Percentiles rank a stretch among this genome's conserved stretches.
phyloP scores from a whole-genome alignment of 2,113 vertebrate genomes.

The Callaeas wilsoni region DNA sequence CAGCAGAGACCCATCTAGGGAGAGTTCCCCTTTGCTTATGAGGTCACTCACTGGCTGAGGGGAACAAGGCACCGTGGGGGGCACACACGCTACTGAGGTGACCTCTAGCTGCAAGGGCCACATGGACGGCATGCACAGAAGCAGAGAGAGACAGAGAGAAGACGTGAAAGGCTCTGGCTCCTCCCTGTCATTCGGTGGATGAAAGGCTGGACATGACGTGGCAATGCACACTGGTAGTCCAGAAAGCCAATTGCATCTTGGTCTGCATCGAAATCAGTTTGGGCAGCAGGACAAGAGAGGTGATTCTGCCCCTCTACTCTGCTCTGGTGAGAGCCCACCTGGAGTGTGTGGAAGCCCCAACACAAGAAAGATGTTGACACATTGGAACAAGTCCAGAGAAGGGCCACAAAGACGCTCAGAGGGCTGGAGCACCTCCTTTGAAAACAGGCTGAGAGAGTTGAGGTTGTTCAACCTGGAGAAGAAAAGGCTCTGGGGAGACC shows the following conservation, averaged over 20 bases:
- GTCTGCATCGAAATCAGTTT: background rate
- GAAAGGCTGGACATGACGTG: background rate
- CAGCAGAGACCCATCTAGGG: background rate
- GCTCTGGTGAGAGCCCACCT: background rate
- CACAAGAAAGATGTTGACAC: background rate
- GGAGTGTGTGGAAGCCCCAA: background rate
- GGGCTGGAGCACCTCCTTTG: background rate
- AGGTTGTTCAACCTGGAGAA: background rate
- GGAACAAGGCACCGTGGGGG: fast-evolving
- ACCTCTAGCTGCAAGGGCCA: background rate
- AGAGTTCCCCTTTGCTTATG: background rate
- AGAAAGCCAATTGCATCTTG: background rate
- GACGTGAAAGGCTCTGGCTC: background rate
- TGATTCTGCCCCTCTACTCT: background rate
- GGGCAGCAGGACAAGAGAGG: background rate
- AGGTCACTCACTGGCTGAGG: background rate
- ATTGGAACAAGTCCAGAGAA: background rate
- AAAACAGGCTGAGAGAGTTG: background rate
- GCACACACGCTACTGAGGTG: fast-evolving
- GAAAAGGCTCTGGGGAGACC: background rate
- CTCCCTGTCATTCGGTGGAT: background rate
- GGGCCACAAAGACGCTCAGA: background rate
- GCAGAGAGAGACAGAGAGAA: background rate
- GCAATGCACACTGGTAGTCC: background rate
- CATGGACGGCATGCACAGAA: fast-evolving